These are phyloP conservation scores for Drosophila colorata DNA, from an alignment of 2,888 invertebrate species.

Conservation along the genomic window DNA sequence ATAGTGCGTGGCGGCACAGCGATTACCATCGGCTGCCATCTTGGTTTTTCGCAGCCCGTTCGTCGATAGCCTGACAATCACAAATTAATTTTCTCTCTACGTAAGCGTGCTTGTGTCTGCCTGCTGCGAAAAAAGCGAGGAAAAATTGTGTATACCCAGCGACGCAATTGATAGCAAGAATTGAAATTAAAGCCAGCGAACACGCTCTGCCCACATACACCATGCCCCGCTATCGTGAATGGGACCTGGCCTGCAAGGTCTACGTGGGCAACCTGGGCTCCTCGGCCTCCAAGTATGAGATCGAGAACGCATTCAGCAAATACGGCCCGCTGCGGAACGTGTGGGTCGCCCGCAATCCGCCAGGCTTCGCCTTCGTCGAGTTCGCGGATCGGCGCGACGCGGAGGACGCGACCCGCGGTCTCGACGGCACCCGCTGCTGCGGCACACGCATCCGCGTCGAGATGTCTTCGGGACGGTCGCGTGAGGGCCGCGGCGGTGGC, in stretches of 20 bases:
- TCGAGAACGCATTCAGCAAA: slow-evolving; percentile 93
- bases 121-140: slow-evolving; percentile 25
- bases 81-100: slow-evolving; percentile 44
- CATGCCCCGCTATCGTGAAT: slow-evolving; percentile 88
- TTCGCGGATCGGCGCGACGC: slow-evolving; percentile 94
- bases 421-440: slow-evolving; percentile 94
- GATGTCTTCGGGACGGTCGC: slow-evolving; percentile 95
- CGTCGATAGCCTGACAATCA: slow-evolving; percentile 13
- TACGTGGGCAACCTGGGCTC: slow-evolving; percentile 95
- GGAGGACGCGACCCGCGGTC: slow-evolving; percentile 92
- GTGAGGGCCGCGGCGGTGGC: slow-evolving; percentile 88
- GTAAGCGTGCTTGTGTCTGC: slow-evolving; percentile 51
- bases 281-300: slow-evolving; percentile 93
- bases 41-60: not conserved
- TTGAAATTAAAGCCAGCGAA: slow-evolving; percentile 7
- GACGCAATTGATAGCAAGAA: slow-evolving; percentile 45
- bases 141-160: slow-evolving; percentile 50
- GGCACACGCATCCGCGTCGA: slow-evolving; percentile 96
- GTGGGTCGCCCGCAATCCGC: slow-evolving; percentile 96
- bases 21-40: slow-evolving; percentile 21
- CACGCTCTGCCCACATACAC: not conserved
- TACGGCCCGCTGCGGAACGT: slow-evolving; percentile 94
- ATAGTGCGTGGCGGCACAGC: not conserved
- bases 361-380: slow-evolving; percentile 95
- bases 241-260: slow-evolving; percentile 94